These are phyloP conservation scores for Nasonovia ribisnigri DNA, from an alignment of 2,888 invertebrate species.

Conservation along the genomic window DNA sequence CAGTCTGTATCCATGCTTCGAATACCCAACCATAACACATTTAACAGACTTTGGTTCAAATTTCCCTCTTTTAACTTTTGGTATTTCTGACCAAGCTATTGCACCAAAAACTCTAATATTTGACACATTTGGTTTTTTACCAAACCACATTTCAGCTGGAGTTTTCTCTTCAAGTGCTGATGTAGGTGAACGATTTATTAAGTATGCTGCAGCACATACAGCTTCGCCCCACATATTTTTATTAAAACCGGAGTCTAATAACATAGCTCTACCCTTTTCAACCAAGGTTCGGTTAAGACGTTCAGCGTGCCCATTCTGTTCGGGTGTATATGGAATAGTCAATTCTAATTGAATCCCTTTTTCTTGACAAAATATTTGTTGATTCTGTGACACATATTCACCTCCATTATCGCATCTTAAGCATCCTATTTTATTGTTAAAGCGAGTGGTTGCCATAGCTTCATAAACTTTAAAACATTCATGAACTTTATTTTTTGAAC, in stretches of 20 bases:
- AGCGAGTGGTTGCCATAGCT: slow-evolving; percentile 8
- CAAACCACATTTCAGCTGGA: slow-evolving; percentile 64
- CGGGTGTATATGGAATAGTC: slow-evolving; percentile 6
- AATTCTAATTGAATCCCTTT: slow-evolving; percentile 61
- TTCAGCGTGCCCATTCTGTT: slow-evolving; percentile 64
- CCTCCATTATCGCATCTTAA: slow-evolving; percentile 65
- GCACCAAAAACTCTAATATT: slow-evolving; percentile 1
- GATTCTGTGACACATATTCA: slow-evolving; percentile 66
- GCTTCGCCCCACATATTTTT: slow-evolving; percentile 68
- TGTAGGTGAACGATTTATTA: slow-evolving; percentile 62
- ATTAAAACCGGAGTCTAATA: slow-evolving; percentile 67
- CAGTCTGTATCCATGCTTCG: background rate
- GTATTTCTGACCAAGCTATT: background rate
- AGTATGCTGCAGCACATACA: slow-evolving; percentile 63
- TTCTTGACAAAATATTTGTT: slow-evolving; percentile 60
- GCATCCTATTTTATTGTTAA: slow-evolving; percentile 66
- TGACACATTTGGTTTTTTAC: background rate
- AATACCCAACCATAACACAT: background rate
- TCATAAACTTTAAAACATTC: slow-evolving; percentile 31
- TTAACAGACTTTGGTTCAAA: background rate
- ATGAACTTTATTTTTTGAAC: slow-evolving; percentile 67
- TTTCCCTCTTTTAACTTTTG: background rate
- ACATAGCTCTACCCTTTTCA: slow-evolving; percentile 68
- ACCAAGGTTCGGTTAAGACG: slow-evolving; percentile 68
- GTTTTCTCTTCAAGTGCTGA: slow-evolving; percentile 55